Percentiles rank a stretch among this genome's conserved stretches.
Evolutionary conservation across 2,888 invertebrate genomes (phyloP).

Genomic region (Euplagia quadripunctaria): DNA sequence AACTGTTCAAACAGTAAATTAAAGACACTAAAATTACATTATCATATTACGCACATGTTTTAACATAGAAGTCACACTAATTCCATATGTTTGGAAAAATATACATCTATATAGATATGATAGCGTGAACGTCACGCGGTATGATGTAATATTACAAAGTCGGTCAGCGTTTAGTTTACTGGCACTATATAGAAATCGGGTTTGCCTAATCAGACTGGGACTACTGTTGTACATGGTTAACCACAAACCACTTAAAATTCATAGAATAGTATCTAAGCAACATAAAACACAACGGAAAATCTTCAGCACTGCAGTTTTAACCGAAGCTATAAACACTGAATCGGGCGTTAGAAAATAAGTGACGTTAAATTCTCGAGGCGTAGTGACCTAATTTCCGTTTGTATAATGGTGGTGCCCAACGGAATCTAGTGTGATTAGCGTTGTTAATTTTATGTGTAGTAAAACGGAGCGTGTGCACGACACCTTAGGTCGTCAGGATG

Average conservation of each 20-base stretch:
- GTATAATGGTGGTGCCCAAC: conserved; percentile 27
- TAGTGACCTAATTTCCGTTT: conserved; percentile 48
- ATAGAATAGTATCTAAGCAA: not conserved
- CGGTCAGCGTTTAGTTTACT: not conserved
- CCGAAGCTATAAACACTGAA: conserved; percentile 40
- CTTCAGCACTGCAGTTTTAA: conserved; percentile 1
- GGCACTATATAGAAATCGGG: not conserved
- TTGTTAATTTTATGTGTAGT: conserved; percentile 61
- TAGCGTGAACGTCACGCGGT: not conserved
- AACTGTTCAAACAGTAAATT: too few species aligned
- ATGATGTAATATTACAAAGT: not conserved
- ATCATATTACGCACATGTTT: too few species aligned
- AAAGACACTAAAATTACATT: too few species aligned
- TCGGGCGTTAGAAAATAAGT: conserved; percentile 33
- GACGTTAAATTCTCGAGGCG: conserved; percentile 30
- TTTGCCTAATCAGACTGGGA: not conserved
- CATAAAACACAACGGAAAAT: not conserved
- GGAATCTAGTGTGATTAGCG: conserved; percentile 53
- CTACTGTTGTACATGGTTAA: not conserved
- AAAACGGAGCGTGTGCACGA: conserved; percentile 54
- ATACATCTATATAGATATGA: not conserved
- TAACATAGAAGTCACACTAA: not conserved
- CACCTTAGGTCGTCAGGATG: conserved; percentile 58
- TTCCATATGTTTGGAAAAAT: not conserved
- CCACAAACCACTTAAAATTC: not conserved